A percentile compares a stretch with the other conserved stretches of the same genome.
phyloP scores from a whole-genome alignment of 2,888 invertebrate genomes.

The Caenorhabditis japonica region DNA sequence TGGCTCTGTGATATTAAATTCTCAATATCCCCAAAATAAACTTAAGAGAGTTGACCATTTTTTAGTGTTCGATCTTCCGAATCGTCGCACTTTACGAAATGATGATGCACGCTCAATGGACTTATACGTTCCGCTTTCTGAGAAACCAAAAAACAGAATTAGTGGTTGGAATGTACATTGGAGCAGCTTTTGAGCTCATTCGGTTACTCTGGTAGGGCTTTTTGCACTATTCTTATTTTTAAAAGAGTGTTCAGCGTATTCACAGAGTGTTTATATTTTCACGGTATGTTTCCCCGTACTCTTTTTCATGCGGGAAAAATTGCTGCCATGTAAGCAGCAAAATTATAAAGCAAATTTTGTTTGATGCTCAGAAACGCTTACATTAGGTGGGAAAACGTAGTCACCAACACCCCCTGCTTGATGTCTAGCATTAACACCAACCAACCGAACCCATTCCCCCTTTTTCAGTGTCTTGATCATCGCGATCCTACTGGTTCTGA shows the following conservation, averaged over 20 bases:
- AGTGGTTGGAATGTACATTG: conserved; percentile 27
- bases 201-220: conserved; percentile 23
- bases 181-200: conserved; percentile 25
- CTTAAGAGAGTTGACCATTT: neutral
- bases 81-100: conserved; percentile 38
- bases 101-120: conserved; percentile 34
- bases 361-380: too few relatives aligned
- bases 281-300: too few relatives aligned
- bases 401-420: too few relatives aligned
- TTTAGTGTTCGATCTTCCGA: conserved; percentile 41
- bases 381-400: too few relatives aligned
- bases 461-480: conserved; percentile 13
- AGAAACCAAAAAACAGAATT: conserved; percentile 10
- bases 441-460: neutral
- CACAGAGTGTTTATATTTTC: too few relatives aligned
- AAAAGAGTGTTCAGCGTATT: too few relatives aligned
- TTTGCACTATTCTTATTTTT: too few relatives aligned
- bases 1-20: neutral
- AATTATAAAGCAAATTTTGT: too few relatives aligned
- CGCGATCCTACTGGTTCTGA: conserved; percentile 20
- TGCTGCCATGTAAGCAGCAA: too few relatives aligned
- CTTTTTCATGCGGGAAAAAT: too few relatives aligned
- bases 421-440: neutral
- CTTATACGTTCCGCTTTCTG: conserved; percentile 11
- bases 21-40: neutral